A percentile compares a stretch with the other conserved stretches of the same genome.
Conservation (phyloP, 2,888 invertebrate genomes). For the Drosophila macrospina region DNA sequence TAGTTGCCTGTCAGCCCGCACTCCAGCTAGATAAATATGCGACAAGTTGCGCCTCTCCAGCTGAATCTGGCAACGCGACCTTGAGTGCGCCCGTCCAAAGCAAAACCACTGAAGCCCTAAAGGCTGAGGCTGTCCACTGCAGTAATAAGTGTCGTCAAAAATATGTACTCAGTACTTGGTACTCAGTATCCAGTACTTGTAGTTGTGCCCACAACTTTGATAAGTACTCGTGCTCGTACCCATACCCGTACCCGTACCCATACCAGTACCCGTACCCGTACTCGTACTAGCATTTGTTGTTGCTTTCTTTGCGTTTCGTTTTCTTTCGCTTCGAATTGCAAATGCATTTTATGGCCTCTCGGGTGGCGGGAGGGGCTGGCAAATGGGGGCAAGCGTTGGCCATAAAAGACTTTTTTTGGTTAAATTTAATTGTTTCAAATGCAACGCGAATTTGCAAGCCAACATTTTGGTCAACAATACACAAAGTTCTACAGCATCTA, state of each 20-base stretch:
- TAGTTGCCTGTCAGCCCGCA: conserved; percentile 1
- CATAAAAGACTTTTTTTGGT: conserved; percentile 37
- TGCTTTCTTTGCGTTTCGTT: conserved; percentile 18
- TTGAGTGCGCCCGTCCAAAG: conserved; percentile 34
- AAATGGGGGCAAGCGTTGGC: conserved; percentile 21
- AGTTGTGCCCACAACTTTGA: conserved; percentile 41
- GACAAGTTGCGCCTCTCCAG: conserved; percentile 53
- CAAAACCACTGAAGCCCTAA: conserved; percentile 40
- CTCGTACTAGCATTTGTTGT: not conserved
- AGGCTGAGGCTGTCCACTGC: conserved; percentile 54
- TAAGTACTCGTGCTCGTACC: conserved; percentile 34
- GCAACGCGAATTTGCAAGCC: conserved; percentile 20
- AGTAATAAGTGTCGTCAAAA: conserved; percentile 61
- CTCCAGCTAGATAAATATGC: conserved; percentile 59
- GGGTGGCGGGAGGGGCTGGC: conserved; percentile 4
- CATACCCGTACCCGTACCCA: not conserved
- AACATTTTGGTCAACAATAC: conserved; percentile 11
- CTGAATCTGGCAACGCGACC: conserved; percentile 35
- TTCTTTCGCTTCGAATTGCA: conserved; percentile 24
- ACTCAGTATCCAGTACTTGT: conserved; percentile 9
- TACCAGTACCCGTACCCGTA: not conserved
- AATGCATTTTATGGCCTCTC: conserved; percentile 39
- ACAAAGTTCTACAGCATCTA: conserved; percentile 13
- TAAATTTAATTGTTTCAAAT: conserved; percentile 64
- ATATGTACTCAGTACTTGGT: conserved; percentile 37